These are phyloP conservation scores for Gadopsis bispinosus DNA, from an alignment of 2,797 vertebrate genomes.

Conservation along the genomic window DNA sequence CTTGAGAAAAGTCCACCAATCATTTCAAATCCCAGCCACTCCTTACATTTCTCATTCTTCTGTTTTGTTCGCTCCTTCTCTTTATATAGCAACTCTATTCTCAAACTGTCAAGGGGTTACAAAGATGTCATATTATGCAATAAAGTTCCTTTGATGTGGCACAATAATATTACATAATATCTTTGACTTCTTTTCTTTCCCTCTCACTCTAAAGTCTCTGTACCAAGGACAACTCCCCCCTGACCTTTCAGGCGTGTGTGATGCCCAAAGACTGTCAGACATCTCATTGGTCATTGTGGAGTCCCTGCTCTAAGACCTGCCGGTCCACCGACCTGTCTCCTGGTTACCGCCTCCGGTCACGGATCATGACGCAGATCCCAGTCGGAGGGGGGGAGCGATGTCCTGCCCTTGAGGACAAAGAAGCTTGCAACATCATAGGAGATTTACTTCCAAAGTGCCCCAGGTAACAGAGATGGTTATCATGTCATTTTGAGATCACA, in stretches of 20 bases:
- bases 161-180: slow-evolving; percentile 16
- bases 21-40: slow-evolving; percentile 36
- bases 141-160: not conserved
- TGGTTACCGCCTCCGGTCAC: slow-evolving; percentile 89
- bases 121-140: slow-evolving; percentile 2
- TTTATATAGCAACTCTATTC: not conserved
- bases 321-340: slow-evolving; percentile 84
- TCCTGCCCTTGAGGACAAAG: slow-evolving; percentile 89
- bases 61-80: not conserved
- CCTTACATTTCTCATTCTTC: slow-evolving; percentile 17
- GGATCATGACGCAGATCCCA: slow-evolving; percentile 83
- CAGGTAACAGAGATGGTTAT: slow-evolving; percentile 80
- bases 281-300: slow-evolving; percentile 92
- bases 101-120: slow-evolving; percentile 8
- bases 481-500: slow-evolving; percentile 8
- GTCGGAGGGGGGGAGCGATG: slow-evolving; percentile 86
- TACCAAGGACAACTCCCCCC: slow-evolving; percentile 82
- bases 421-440: slow-evolving; percentile 88
- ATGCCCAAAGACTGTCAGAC: slow-evolving; percentile 90
- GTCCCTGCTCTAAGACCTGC: slow-evolving; percentile 90
- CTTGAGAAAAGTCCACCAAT: slow-evolving; percentile 10
- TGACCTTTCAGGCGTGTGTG: slow-evolving; percentile 90
- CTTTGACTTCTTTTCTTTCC: not conserved
- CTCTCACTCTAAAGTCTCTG: slow-evolving; percentile 87
- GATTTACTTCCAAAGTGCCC: slow-evolving; percentile 90